Conservation (phyloP, 2,113 vertebrate genomes). For the Xiphophorus couchianus region DNA sequence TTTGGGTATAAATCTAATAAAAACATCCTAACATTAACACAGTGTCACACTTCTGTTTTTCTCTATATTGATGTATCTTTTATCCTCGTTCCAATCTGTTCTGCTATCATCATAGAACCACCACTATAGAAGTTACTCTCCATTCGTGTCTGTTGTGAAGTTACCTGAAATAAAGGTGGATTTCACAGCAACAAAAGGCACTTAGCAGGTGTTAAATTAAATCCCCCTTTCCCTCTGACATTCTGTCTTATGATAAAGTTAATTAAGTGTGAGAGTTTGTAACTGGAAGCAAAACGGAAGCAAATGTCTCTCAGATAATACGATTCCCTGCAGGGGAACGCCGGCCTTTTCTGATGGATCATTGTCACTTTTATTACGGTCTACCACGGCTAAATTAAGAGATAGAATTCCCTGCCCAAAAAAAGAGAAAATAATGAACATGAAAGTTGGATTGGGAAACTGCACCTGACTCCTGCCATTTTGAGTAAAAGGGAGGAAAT, state of each 20-base stretch:
- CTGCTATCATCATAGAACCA: not conserved
- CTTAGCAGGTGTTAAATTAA: slow-evolving; percentile 1
- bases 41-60: no score
- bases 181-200: not conserved
- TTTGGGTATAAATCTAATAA: no score
- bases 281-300: slow-evolving; percentile 35
- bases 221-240: slow-evolving; percentile 31
- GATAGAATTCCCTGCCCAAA: not conserved
- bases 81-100: not conserved
- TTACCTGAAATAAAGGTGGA: not conserved
- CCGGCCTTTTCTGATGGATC: slow-evolving; percentile 42
- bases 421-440: slow-evolving; percentile 9
- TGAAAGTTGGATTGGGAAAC: slow-evolving; percentile 34
- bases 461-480: slow-evolving; percentile 53
- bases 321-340: slow-evolving; percentile 18
- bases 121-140: not conserved
- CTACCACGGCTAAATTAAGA: slow-evolving; percentile 6
- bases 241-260: slow-evolving; percentile 38
- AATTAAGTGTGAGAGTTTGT: slow-evolving; percentile 38
- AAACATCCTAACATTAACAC: no score
- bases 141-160: not conserved
- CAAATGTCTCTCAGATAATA: slow-evolving; percentile 48
- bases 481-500: slow-evolving; percentile 42
- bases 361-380: slow-evolving; percentile 25
- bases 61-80: no score